These are phyloP conservation scores for Hyles lineata DNA, from an alignment of 2,888 invertebrate species.

Conservation along the genomic window DNA sequence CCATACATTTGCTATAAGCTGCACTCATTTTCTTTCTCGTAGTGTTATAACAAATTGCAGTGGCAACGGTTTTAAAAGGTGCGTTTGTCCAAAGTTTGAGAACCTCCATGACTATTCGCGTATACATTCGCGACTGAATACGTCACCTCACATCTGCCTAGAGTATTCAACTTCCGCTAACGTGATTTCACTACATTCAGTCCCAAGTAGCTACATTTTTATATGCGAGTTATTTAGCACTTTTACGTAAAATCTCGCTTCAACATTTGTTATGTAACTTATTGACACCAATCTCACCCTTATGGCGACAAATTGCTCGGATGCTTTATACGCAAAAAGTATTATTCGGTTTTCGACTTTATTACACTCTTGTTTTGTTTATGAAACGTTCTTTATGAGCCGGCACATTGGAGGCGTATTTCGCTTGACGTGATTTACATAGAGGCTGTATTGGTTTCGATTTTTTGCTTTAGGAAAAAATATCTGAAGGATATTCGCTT, in stretches of 20 bases:
- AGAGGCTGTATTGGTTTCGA: not conserved
- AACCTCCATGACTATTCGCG: not conserved
- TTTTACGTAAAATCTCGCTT: conserved; percentile 25
- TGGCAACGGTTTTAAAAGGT: not conserved
- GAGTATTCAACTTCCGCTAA: conserved; percentile 25
- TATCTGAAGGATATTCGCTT: not conserved
- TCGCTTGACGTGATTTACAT: conserved; percentile 1
- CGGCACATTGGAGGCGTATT: conserved; percentile 1
- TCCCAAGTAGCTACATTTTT: conserved; percentile 26
- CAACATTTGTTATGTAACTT: conserved; percentile 23
- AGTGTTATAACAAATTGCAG: no score
- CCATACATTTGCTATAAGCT: no score
- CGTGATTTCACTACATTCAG: conserved; percentile 28
- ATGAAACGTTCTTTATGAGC: conserved; percentile 11
- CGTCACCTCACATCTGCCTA: conserved; percentile 32
- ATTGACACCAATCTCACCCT: conserved; percentile 16
- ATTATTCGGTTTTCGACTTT: conserved; percentile 17
- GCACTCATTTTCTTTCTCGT: no score
- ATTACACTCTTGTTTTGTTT: conserved; percentile 1
- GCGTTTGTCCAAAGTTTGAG: conserved; percentile 8
- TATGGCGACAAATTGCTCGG: not conserved
- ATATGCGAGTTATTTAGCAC: conserved; percentile 28
- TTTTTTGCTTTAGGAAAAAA: not conserved
- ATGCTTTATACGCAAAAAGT: not conserved
- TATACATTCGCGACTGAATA: conserved; percentile 25